phyloP scores from a whole-genome alignment of 2,888 invertebrate species.

The Cybosia mesomella region DNA sequence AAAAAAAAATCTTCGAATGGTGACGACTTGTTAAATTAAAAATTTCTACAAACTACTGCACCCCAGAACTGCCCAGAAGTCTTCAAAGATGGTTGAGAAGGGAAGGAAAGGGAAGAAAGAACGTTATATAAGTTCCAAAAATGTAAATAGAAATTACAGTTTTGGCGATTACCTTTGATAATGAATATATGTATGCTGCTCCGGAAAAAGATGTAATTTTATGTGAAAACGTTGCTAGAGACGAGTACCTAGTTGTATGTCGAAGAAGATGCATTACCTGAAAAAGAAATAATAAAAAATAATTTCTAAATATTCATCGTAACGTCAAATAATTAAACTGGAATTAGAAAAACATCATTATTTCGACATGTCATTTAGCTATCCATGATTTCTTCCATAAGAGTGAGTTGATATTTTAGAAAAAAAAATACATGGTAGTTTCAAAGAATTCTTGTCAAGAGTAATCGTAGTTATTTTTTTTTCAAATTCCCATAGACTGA shows the following conservation, averaged over 20 bases:
- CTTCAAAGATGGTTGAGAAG: too few species aligned
- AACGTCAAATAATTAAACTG: conserved; percentile 9
- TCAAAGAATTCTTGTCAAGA: too few species aligned
- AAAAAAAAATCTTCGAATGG: too few species aligned
- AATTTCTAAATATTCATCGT: background rate
- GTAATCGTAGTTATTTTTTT: too few species aligned
- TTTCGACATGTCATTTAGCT: conserved; percentile 5
- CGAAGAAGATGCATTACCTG: conserved; percentile 2
- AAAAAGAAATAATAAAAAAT: background rate
- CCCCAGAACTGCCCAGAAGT: too few species aligned
- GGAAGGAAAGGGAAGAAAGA: too few species aligned
- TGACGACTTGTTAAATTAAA: too few species aligned
- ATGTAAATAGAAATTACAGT: background rate
- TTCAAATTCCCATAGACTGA: too few species aligned
- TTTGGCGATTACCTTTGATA: background rate
- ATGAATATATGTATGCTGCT: background rate
- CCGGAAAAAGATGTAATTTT: background rate
- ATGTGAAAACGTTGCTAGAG: background rate
- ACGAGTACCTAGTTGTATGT: background rate
- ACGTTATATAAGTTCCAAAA: too few species aligned
- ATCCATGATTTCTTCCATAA: background rate
- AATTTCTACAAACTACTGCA: too few species aligned
- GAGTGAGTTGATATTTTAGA: background rate
- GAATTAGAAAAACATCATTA: background rate
- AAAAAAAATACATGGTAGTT: background rate